A percentile compares a stretch with the other conserved stretches of the same genome.
phyloP scores from a whole-genome alignment of 2,797 vertebrate species.

The Delichon dasypus region DNA sequence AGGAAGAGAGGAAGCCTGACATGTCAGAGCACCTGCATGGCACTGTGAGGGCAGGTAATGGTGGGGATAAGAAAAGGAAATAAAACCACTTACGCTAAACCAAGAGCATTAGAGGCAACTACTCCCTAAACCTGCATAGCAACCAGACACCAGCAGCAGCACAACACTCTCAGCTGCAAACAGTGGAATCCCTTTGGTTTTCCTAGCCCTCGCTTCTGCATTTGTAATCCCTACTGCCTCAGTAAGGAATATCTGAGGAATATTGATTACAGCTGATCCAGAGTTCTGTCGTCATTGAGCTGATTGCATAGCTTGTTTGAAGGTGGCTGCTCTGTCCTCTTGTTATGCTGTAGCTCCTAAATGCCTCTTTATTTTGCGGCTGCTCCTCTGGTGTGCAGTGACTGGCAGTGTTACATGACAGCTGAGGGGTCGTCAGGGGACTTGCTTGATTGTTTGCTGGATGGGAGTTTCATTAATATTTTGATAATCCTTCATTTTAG shows the following conservation, averaged over 20 bases:
- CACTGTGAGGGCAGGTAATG: neutral
- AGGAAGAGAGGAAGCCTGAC: neutral
- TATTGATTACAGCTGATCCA: neutral
- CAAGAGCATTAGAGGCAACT: neutral
- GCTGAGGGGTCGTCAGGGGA: neutral
- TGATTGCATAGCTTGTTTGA: neutral
- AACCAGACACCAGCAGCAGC: neutral
- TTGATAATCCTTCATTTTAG: neutral
- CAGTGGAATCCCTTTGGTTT: neutral
- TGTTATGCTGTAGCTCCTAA: neutral
- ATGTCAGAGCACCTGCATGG: neutral
- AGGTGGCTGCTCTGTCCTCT: neutral
- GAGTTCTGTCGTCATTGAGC: neutral
- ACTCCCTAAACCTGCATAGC: neutral
- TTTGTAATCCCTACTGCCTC: neutral
- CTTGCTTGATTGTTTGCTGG: neutral
- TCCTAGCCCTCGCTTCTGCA: neutral
- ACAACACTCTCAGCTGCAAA: neutral
- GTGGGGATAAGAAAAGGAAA: neutral
- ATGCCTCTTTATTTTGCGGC: neutral
- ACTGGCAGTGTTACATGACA: rapidly evolving
- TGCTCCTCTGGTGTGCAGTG: neutral
- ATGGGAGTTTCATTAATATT: neutral
- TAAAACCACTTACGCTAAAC: neutral
- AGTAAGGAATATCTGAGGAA: neutral